A percentile compares a stretch with the other conserved stretches of the same genome.
phyloP scores from a whole-genome alignment of 2,797 vertebrate genomes.

The Smutsia gigantea region DNA sequence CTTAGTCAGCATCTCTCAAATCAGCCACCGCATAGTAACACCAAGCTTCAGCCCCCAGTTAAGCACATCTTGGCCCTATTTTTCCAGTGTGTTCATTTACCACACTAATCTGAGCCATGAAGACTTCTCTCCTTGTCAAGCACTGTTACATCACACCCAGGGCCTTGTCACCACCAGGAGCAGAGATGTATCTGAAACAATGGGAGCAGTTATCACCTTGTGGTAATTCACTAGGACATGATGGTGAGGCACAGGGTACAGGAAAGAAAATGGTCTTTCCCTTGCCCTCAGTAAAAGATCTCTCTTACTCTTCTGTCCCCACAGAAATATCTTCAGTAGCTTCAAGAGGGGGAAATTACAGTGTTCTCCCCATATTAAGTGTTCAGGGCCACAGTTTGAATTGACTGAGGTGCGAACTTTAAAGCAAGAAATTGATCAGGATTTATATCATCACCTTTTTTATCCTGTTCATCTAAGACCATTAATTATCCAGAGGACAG shows the following conservation, averaged over 20 bases:
- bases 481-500: neutral
- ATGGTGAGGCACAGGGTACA: neutral
- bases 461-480: neutral
- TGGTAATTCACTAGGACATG: neutral
- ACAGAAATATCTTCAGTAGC: neutral
- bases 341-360: neutral
- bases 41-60: neutral
- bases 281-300: neutral
- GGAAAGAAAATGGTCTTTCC: neutral
- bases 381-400: neutral
- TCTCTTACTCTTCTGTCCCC: neutral
- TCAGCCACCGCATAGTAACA: neutral
- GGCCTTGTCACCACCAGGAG: neutral
- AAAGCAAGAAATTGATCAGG: neutral
- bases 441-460: neutral
- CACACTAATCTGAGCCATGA: neutral
- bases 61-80: neutral
- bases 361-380: neutral
- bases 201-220: neutral
- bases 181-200: neutral
- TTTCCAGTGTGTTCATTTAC: neutral
- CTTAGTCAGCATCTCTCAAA: constrained; percentile 60
- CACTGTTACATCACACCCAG: neutral
- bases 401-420: neutral
- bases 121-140: neutral